Base-by-base conservation (phyloP, 2,797 vertebrate species). In the Protosalanx chinensis region DNA sequence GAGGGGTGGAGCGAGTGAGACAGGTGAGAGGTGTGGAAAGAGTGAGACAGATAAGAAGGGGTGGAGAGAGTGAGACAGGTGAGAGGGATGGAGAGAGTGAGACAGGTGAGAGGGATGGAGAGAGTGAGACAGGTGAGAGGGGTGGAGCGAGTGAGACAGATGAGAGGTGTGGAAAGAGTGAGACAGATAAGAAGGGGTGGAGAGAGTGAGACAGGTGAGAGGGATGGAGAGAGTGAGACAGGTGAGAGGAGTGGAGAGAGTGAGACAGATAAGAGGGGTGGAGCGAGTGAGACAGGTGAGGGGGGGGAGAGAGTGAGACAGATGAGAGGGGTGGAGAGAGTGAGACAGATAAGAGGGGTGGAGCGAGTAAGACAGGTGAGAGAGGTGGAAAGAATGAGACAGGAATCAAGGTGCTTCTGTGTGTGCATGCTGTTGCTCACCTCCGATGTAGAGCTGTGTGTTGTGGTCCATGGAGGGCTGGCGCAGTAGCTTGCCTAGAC, bases 391-490 rank as follows among this genome's bases (percentile, higher is more conserved):
- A 13, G 37, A 10, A 7, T 41, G 8, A 41, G 37, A 41, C 37
- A 41, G 37, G 37, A 41, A 41, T 10, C 37, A 8, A 2, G 37
- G 8, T 56, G 51, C 15, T 16, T 63, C 15, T 30, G 49, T 33
- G 49, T 56, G 65, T 68, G 66, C 53, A 49, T 57, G 29, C 41
- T 23, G 49, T 70, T 64, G 35, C 7, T 60, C 91, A 98, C 97
- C 97, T 93, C 97, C 97, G n/a, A 99, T 94, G 88, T 97, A 99
- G 57, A 99, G 95, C 15, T 96, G 95, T 5, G 96, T 97, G 86
- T 92, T 96, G 85, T 93, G 93, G 89, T 94, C 93, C 58, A 95
- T 90, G 0, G 93, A 90, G 0, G 95, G 94, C 75, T 95, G 94
- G 30, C 96, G 96, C 13, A 94, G 93, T 30, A 97, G 93, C 82